phyloP scores from a whole-genome alignment of 2,113 vertebrate species.

The Aptenodytes patagonicus region DNA sequence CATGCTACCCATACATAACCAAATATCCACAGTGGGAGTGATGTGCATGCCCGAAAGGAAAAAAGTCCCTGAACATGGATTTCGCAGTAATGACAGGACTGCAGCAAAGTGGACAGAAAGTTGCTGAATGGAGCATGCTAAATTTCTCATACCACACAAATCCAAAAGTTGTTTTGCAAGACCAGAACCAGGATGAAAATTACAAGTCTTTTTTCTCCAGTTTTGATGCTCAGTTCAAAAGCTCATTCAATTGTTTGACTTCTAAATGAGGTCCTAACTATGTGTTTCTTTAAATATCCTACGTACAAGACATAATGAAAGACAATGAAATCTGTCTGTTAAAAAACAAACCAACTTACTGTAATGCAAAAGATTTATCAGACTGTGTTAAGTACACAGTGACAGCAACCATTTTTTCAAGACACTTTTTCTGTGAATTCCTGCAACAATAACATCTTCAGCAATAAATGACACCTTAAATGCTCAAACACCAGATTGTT shows the following conservation, averaged over 20 bases:
- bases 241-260: background rate
- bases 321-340: background rate
- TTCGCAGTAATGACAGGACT: background rate
- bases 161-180: background rate
- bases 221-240: background rate
- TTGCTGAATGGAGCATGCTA: background rate
- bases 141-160: background rate
- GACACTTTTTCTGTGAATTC: background rate
- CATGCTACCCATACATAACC: background rate
- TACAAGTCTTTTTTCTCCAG: background rate
- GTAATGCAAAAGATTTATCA: background rate
- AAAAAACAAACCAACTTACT: background rate
- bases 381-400: background rate
- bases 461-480: background rate
- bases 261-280: background rate
- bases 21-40: background rate
- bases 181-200: background rate
- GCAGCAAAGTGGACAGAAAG: background rate
- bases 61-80: background rate
- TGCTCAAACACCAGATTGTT: background rate
- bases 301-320: background rate
- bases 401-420: background rate
- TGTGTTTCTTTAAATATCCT: background rate
- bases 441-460: background rate
- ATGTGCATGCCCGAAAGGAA: background rate